Percentiles rank a stretch among this genome's conserved stretches.
Evolutionary conservation across 2,797 vertebrate species (phyloP).

Genomic region (Micromesistius poutassou): DNA sequence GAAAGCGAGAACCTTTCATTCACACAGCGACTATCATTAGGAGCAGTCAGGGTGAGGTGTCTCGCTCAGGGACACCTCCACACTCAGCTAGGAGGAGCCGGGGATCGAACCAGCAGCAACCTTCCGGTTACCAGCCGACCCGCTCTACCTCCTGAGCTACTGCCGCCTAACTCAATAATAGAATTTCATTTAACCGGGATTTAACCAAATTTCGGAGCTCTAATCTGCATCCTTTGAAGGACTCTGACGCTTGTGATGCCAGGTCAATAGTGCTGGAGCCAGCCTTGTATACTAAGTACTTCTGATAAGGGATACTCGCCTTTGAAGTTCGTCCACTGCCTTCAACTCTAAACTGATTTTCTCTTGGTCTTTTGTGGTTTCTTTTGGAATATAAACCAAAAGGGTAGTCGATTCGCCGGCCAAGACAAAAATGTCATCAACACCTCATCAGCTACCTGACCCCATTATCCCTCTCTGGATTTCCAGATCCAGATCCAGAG

Average conservation of each 20-base stretch:
- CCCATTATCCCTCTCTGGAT: background rate
- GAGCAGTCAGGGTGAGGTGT: too few species aligned
- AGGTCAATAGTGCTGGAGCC: background rate
- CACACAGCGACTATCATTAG: too few species aligned
- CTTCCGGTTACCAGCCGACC: too few species aligned
- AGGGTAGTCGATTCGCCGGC: background rate
- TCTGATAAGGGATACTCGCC: background rate
- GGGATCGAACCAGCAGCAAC: too few species aligned
- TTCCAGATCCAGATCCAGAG: background rate
- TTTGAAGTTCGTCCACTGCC: background rate
- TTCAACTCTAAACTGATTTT: background rate
- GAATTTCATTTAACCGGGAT: background rate
- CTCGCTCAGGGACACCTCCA: too few species aligned
- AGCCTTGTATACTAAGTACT: background rate
- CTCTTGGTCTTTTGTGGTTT: background rate
- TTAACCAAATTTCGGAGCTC: background rate
- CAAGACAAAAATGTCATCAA: background rate
- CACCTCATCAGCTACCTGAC: background rate
- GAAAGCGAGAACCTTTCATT: too few species aligned
- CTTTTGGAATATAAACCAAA: background rate
- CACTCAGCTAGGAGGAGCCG: too few species aligned
- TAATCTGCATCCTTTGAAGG: background rate
- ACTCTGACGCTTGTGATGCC: background rate
- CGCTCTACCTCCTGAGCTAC: too few species aligned
- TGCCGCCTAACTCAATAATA: too few species aligned